Evolutionary conservation across 2,888 invertebrate species (phyloP), one percentile per base, ranked within the genome.

Genomic region (Chymomyza procnemis): DNA sequence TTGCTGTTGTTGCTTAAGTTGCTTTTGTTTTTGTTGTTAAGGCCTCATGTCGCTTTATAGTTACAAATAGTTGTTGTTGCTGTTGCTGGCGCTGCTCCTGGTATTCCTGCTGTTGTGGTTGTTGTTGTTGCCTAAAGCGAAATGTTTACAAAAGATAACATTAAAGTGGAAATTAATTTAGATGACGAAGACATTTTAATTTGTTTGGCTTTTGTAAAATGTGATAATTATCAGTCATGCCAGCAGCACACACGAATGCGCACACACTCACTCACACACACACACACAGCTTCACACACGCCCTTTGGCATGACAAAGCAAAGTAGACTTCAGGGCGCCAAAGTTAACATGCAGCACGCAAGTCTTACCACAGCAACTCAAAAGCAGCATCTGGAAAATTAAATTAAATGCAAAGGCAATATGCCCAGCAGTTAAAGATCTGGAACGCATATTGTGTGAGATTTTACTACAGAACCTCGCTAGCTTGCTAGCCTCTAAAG

Each of bases 21-120:
- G 61, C 62, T 73, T 67, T 48, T 69, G 69, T 64, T 75, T 58
- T 82, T 78, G 71, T 76, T 84, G 74, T 71, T 82, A 86, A 84
- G 85, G 82, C 87, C 81, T 86, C 82, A 79, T 86, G 79, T 82
- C 86, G 70, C 74, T 85, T 83, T 55, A 19, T 76, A 72, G 81
- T 83, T 80, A 75, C 75, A 74, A 83, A 78, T 80, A 75, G 64
- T 54, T 75, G 62, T 52, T 73, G 64, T 56, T 67, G 64, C 46
- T 68, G 60, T 12, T 64, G 54, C 21, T 68, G 0, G 14, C n/a
- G 16, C 4, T 48, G n/a, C 6, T 4, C n/a, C n/a, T 5, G 46
- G 6, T 2, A 6, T 47, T 47, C 14, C 8, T 16, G 47, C 9
- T 50, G 18, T 9, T 18, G 54, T 54, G 8, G 54, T 19, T 46